phyloP scores from a whole-genome alignment of 2,113 vertebrate species.

The Myotis lucifugus region DNA sequence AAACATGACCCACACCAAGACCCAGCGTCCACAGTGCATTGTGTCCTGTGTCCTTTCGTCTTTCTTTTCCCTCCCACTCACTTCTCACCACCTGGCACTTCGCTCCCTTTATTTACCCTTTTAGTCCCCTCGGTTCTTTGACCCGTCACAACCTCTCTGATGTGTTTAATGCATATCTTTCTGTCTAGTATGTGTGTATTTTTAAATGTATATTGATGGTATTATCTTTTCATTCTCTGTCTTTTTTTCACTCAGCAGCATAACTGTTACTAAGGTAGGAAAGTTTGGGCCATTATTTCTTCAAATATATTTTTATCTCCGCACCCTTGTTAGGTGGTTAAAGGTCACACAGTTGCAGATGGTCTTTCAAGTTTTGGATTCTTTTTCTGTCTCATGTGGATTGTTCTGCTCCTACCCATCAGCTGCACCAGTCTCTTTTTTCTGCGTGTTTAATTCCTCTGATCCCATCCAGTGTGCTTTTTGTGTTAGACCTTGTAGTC shows the following conservation, averaged over 20 bases:
- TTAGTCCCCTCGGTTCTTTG: rapidly evolving
- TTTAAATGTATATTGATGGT: neutral
- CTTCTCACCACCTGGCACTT: rapidly evolving
- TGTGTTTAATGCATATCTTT: neutral
- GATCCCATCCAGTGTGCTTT: rapidly evolving
- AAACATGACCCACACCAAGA: neutral
- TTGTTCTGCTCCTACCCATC: too few relatives aligned
- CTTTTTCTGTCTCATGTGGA: neutral
- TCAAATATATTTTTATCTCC: neutral
- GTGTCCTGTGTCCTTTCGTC: rapidly evolving
- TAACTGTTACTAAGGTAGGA: neutral
- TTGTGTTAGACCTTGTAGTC: rapidly evolving
- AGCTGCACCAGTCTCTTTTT: rapidly evolving
- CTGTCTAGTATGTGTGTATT: rapidly evolving
- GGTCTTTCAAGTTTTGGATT: neutral
- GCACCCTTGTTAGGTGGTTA: neutral
- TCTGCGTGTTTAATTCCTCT: rapidly evolving
- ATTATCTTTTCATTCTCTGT: too few relatives aligned
- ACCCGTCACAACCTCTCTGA: neutral
- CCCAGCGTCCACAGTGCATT: rapidly evolving
- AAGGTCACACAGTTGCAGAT: rapidly evolving
- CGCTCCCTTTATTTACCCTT: too few relatives aligned
- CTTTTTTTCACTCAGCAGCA: neutral
- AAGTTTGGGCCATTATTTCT: neutral
- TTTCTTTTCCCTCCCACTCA: rapidly evolving